Conservation (phyloP, 2,888 invertebrate genomes). For the Doris montereyensis region DNA sequence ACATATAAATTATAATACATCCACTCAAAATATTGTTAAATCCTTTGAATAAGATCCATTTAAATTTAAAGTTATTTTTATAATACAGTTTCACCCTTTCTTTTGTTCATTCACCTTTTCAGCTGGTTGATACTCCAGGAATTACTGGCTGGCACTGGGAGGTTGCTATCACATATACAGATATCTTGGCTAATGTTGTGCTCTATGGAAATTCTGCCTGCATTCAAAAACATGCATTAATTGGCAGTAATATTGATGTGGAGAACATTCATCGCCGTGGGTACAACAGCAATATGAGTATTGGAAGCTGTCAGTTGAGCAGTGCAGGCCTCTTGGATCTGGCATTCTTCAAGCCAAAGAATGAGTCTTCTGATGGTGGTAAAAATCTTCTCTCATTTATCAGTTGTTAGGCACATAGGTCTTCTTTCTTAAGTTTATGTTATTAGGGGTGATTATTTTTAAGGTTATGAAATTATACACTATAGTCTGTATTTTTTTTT, state of each 20-base stretch:
- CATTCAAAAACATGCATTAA: constrained; percentile 69
- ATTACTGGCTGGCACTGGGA: constrained; percentile 72
- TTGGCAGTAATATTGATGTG: constrained; percentile 41
- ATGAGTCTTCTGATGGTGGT: constrained; percentile 64
- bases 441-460: too few species aligned
- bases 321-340: constrained; percentile 69
- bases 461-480: too few species aligned
- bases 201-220: constrained; percentile 64
- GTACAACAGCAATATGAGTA: neutral
- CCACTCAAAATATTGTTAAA: too few species aligned
- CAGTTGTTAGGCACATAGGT: too few species aligned
- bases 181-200: constrained; percentile 66
- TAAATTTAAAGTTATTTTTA: too few species aligned
- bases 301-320: constrained; percentile 52
- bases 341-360: constrained; percentile 56
- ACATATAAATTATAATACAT: too few species aligned
- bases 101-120: neutral
- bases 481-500: too few species aligned
- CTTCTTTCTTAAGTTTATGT: too few species aligned
- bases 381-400: neutral
- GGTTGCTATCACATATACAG: constrained; percentile 68
- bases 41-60: too few species aligned
- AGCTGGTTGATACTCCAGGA: constrained; percentile 60
- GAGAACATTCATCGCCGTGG: neutral
- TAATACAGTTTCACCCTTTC: too few species aligned